Evolutionary conservation across 2,888 invertebrate species (phyloP).

Genomic region (Cryptocephalus moraei): DNA sequence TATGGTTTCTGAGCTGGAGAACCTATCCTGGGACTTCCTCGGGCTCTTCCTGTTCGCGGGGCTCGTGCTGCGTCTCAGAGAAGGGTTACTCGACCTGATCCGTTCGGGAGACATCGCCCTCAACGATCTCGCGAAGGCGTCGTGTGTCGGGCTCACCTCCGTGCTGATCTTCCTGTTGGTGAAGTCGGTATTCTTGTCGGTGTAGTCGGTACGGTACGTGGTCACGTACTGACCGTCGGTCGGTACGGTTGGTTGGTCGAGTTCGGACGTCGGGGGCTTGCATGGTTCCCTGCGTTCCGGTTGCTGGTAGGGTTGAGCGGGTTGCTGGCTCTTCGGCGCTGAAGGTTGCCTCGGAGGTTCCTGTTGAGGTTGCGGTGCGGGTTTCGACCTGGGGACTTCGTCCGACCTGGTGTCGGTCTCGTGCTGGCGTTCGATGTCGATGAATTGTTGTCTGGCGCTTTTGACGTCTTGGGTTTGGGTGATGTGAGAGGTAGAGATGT

Average conservation of each 20-base stretch:
- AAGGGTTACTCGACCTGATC: constrained; percentile 44
- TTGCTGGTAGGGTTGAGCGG: constrained; percentile 8
- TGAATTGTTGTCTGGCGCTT: constrained; percentile 19
- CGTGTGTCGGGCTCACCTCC: constrained; percentile 62
- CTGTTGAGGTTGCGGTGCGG: constrained; percentile 1
- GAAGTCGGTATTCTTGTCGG: constrained; percentile 39
- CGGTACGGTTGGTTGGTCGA: constrained; percentile 26
- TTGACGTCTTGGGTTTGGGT: constrained; percentile 6
- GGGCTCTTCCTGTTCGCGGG: constrained; percentile 26
- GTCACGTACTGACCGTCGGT: constrained; percentile 46
- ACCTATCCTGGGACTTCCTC: constrained; percentile 18
- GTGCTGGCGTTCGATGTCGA: constrained; percentile 21
- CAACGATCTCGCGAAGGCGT: constrained; percentile 65
- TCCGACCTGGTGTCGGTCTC: constrained; percentile 12
- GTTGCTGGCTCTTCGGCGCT: neutral
- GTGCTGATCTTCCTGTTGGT: constrained; percentile 47
- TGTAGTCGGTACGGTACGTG: constrained; percentile 38
- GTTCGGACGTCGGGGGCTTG: constrained; percentile 26
- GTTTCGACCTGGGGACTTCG: neutral
- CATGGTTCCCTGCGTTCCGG: constrained; percentile 26
- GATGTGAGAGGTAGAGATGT: neutral
- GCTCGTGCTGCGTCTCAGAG: constrained; percentile 43
- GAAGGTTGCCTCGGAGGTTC: neutral
- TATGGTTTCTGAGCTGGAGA: constrained; percentile 24
- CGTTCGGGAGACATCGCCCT: constrained; percentile 54